Evolutionary conservation across 2,113 vertebrate genomes (phyloP).

Genomic region (Cryptoleucopteryx plumbea): DNA sequence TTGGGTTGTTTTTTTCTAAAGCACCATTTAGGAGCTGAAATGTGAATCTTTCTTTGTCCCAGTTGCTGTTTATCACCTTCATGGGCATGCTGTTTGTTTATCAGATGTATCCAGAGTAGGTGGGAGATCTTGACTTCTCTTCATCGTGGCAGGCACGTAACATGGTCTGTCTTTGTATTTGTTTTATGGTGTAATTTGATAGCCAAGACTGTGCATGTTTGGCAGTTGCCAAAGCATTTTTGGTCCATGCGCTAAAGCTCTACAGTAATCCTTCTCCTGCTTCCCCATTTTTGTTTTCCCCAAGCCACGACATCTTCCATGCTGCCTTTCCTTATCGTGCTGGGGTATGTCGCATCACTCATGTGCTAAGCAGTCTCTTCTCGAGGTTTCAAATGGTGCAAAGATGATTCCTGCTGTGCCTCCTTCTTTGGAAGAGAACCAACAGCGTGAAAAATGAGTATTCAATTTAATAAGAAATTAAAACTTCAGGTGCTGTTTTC

Average conservation of each 20-base stretch:
- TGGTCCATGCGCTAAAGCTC: background rate
- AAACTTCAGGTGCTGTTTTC: background rate
- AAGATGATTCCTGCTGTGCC: background rate
- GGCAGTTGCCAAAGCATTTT: background rate
- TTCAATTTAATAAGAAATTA: background rate
- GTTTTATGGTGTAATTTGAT: background rate
- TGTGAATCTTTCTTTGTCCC: background rate
- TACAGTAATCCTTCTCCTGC: background rate
- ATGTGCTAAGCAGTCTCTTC: background rate
- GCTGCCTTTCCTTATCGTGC: rapidly evolving
- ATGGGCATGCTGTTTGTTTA: background rate
- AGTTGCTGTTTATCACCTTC: background rate
- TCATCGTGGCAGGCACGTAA: background rate
- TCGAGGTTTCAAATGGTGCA: background rate
- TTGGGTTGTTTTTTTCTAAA: background rate
- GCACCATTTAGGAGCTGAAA: background rate
- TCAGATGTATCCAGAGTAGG: background rate
- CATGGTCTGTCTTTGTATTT: background rate
- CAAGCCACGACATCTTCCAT: rapidly evolving
- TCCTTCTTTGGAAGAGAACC: background rate
- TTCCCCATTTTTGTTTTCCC: background rate
- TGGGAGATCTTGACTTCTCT: background rate
- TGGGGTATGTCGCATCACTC: background rate
- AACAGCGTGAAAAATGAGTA: background rate
- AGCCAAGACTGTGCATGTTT: background rate